Evolutionary conservation across 2,888 invertebrate species (phyloP).

Genomic region (Dicyrtomina minuta): DNA sequence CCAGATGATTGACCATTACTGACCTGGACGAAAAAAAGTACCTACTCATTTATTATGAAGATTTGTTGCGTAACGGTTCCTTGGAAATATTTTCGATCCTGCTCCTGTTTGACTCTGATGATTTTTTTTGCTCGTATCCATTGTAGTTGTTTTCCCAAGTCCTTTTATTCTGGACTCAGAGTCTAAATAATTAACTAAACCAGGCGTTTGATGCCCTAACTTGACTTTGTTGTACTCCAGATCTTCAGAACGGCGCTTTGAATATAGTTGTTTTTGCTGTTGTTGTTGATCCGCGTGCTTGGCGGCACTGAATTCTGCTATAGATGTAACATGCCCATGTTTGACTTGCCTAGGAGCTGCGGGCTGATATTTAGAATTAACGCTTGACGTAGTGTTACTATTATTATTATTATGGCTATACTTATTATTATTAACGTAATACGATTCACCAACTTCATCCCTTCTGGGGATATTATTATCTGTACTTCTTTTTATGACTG

Average conservation of each 20-base stretch:
- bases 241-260: background rate
- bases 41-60: background rate
- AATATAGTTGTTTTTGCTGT: too few relatives aligned
- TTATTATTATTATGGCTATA: background rate
- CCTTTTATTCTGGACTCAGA: slow-evolving; percentile 4
- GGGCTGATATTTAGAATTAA: slow-evolving; percentile 1
- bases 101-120: slow-evolving; percentile 18
- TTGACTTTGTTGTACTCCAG: background rate
- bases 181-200: slow-evolving; percentile 1
- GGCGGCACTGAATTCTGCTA: background rate
- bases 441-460: background rate
- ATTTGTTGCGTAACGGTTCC: slow-evolving; percentile 16
- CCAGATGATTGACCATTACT: too few relatives aligned
- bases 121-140: background rate
- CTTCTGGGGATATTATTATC: background rate
- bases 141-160: background rate
- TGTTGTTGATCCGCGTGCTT: background rate
- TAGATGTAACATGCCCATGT: background rate
- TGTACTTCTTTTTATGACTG: background rate
- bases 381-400: background rate
- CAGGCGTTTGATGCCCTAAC: background rate
- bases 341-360: background rate
- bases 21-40: too few relatives aligned
- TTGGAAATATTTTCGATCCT: slow-evolving; percentile 24
- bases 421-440: background rate